Conservation (phyloP, 2,797 vertebrate species). For the Ptychadena robeensis region DNA sequence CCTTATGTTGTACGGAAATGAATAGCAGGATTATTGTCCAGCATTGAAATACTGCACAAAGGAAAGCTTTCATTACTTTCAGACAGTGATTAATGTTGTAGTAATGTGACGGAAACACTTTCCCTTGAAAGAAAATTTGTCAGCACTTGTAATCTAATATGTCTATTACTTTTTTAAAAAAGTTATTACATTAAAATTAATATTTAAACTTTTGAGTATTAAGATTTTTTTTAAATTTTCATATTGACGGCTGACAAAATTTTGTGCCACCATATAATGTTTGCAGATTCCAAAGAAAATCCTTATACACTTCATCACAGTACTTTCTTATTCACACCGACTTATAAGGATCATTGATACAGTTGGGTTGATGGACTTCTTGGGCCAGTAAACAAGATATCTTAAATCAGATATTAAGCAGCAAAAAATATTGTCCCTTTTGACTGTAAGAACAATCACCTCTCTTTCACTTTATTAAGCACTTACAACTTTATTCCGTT, state of each 20-base stretch:
- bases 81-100: constrained; percentile 17
- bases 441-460: background rate
- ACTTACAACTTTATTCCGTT: background rate
- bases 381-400: background rate
- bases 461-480: background rate
- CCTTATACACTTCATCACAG: background rate
- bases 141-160: background rate
- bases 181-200: background rate
- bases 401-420: background rate
- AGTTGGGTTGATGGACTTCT: background rate
- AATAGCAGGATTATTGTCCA: constrained; percentile 20
- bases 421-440: background rate
- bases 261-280: background rate
- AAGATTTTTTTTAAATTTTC: background rate
- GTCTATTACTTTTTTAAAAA: background rate
- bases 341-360: background rate
- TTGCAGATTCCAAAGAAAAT: background rate
- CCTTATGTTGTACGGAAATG: constrained; percentile 15
- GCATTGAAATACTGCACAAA: constrained; percentile 19
- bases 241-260: background rate
- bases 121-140: constrained; percentile 4
- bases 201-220: background rate
- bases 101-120: constrained; percentile 12
- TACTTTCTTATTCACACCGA: background rate
- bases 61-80: constrained; percentile 3